Percentiles rank a stretch among this genome's conserved stretches.
These are phyloP conservation scores for Lycia hirtaria DNA, from an alignment of 2,888 invertebrate genomes.

Conservation along the genomic window DNA sequence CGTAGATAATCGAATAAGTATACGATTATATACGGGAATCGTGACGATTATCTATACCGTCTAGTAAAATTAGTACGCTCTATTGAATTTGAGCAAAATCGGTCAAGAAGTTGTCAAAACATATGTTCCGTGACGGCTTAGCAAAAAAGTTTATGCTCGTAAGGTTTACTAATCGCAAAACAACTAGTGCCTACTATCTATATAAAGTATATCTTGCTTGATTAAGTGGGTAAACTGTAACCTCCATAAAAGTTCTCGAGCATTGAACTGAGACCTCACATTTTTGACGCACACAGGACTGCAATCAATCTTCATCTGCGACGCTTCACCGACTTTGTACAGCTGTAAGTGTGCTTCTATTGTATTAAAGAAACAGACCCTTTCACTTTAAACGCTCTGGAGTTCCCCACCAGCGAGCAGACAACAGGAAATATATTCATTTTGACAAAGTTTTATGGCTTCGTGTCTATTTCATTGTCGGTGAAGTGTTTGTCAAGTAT, in stretches of 20 bases:
- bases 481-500: slow-evolving; percentile 24
- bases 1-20: not conserved
- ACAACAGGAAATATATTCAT: slow-evolving; percentile 3
- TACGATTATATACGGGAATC: not conserved
- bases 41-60: too few species aligned
- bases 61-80: too few species aligned
- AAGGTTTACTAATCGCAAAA: too few species aligned
- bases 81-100: too few species aligned
- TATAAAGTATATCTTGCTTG: slow-evolving; percentile 17
- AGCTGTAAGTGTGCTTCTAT: slow-evolving; percentile 35
- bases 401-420: not conserved
- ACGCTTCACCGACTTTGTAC: slow-evolving; percentile 45
- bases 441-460: slow-evolving; percentile 17
- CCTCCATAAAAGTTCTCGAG: slow-evolving; percentile 36
- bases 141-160: too few species aligned
- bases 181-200: too few species aligned
- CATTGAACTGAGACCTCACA: slow-evolving; percentile 56
- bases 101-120: too few species aligned
- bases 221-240: slow-evolving; percentile 27
- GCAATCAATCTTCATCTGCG: slow-evolving; percentile 54
- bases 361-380: slow-evolving; percentile 14
- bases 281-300: slow-evolving; percentile 29
- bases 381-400: slow-evolving; percentile 13
- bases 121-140: too few species aligned
- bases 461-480: slow-evolving; percentile 11